phyloP scores from a whole-genome alignment of 2,113 vertebrate genomes.

The Atherinomorus stipes region DNA sequence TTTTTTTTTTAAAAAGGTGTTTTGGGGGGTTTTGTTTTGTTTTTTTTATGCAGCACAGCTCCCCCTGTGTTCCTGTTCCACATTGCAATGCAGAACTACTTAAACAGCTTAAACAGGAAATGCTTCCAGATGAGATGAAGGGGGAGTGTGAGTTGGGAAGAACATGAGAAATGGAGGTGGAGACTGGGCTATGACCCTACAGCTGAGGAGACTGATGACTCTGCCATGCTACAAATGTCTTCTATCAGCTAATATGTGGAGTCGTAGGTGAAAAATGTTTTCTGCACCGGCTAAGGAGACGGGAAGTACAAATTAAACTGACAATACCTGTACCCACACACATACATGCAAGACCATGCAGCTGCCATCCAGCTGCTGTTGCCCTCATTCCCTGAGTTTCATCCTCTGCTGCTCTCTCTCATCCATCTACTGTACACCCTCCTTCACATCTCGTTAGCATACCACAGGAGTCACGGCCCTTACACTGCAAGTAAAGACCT shows the following conservation, averaged over 20 bases:
- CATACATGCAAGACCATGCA: constrained; percentile 31
- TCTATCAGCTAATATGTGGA: constrained; percentile 73
- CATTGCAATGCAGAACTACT: background rate
- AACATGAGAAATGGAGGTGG: constrained; percentile 67
- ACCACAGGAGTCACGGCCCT: constrained; percentile 35
- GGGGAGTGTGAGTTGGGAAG: background rate
- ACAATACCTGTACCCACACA: constrained; percentile 32
- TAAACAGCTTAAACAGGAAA: constrained; percentile 14
- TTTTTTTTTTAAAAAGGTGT: no score
- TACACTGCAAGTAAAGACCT: constrained; percentile 35
- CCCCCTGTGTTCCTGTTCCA: background rate
- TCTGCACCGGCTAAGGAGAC: constrained; percentile 30
- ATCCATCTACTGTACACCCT: constrained; percentile 54
- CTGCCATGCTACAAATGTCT: constrained; percentile 75
- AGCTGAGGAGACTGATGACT: constrained; percentile 79
- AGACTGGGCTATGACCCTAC: constrained; percentile 81
- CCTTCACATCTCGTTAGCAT: constrained; percentile 61
- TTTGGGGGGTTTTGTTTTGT: no score
- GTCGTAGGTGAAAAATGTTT: constrained; percentile 71
- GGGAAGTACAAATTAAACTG: constrained; percentile 48
- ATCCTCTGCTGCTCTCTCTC: constrained; percentile 57
- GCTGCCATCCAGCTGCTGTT: constrained; percentile 41
- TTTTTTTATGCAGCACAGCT: background rate
- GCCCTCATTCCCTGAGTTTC: constrained; percentile 41
- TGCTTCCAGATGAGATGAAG: constrained; percentile 20